Evolutionary conservation across 2,797 vertebrate genomes (phyloP), one percentile per base, ranked within the genome.

Genomic region (Danio jaintianensis): DNA sequence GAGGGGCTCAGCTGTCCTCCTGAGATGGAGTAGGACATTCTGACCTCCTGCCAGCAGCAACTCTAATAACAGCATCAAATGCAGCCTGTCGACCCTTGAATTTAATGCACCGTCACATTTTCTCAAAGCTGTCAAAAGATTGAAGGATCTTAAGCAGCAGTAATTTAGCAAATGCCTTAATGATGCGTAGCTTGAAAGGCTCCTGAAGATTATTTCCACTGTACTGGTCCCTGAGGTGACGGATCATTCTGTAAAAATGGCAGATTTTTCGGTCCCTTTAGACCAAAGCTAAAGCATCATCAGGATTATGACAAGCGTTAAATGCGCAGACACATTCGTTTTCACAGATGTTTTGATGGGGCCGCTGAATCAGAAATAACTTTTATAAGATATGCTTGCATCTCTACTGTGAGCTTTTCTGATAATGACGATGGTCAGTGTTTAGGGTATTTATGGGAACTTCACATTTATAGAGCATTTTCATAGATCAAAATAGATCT

Each of bases 181-280:
- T 78, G 69, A 70, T 53, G 18, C 22, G 47, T 7, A 22, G 10
- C 43, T 59, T 59, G 20, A 76, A 64, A 55, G 16, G 68, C 64
- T 58, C 66, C 18, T 20, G 66, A 61, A 82, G 76, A 74, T 80
- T 71, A 83, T 80, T 64, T 80, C 61, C 72, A 62, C 38, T 63
- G 66, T 48, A 47, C 45, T 52, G 6, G 36, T n/a, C 58, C 59
- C 70, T 10, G 12, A 61, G 63, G 63, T 64, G 42, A 15, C 18
- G 10, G 48, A 58, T 36, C 22, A 43, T 67, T n/a, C 47, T 16
- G 36, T 18, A 53, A 62, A 47, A 78, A 74, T 42, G 62, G 68
- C 50, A 45, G 56, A 69, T 55, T 74, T 58, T 11, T 67, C 13
- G 1, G 29, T 59, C 58, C 43, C 5, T 77, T 72, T 42, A 43